These are phyloP conservation scores for Cephus spinipes DNA, from an alignment of 2,888 invertebrate genomes.

Conservation along the genomic window DNA sequence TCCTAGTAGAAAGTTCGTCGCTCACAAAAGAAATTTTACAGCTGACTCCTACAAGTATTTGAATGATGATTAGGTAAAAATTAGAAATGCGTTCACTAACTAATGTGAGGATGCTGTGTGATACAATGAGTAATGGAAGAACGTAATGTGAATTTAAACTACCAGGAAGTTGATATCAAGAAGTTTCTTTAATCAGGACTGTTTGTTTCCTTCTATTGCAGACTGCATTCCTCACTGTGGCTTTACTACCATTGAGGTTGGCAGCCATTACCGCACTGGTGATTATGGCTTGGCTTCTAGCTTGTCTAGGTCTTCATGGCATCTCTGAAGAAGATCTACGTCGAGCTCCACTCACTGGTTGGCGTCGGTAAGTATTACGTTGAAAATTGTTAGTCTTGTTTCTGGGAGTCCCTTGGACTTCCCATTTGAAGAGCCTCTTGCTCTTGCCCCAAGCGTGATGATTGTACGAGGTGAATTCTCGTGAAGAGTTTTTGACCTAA, in stretches of 20 bases:
- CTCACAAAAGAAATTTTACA: background rate
- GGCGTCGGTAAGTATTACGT: slow-evolving; percentile 81
- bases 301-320: slow-evolving; percentile 85
- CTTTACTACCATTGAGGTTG: slow-evolving; percentile 85
- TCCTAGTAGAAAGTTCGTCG: background rate
- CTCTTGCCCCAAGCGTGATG: background rate
- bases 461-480: background rate
- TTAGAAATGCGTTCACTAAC: background rate
- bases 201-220: slow-evolving; percentile 69
- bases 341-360: slow-evolving; percentile 83
- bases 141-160: background rate
- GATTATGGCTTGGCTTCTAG: slow-evolving; percentile 86
- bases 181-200: background rate
- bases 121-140: background rate
- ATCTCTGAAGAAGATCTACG: slow-evolving; percentile 83
- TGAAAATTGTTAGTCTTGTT: background rate
- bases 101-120: background rate
- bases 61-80: background rate
- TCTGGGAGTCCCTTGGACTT: background rate
- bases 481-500: background rate
- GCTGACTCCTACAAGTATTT: background rate
- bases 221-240: slow-evolving; percentile 88
- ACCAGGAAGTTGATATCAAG: background rate
- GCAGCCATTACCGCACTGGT: slow-evolving; percentile 81
- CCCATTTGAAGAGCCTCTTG: background rate